phyloP scores from a whole-genome alignment of 2,113 vertebrate genomes.

The Misgurnus anguillicaudatus region DNA sequence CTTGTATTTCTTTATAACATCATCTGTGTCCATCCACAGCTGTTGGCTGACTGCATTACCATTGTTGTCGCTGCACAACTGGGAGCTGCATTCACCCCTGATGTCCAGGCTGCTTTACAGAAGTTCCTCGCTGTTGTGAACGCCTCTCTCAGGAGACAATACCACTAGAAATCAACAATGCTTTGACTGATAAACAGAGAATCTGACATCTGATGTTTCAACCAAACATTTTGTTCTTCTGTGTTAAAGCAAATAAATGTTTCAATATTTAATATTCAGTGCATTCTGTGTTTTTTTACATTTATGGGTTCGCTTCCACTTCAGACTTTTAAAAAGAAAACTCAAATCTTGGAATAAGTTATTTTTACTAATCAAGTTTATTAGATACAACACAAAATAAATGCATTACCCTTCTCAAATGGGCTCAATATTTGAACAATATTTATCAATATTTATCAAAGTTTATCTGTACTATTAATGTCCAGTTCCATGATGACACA shows the following conservation, averaged over 20 bases:
- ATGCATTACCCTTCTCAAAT: too few relatives aligned
- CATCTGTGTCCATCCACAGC: constrained; percentile 58
- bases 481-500: too few relatives aligned
- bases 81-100: constrained; percentile 62
- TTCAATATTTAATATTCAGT: not conserved
- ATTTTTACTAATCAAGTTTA: too few relatives aligned
- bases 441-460: too few relatives aligned
- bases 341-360: too few relatives aligned
- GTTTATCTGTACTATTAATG: too few relatives aligned
- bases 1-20: not conserved
- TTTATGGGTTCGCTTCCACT: not conserved
- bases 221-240: not conserved
- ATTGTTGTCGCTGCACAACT: constrained; percentile 65
- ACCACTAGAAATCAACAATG: constrained; percentile 33
- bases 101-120: constrained; percentile 69
- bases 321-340: not conserved
- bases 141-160: constrained; percentile 50
- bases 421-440: too few relatives aligned
- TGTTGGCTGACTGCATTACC: constrained; percentile 73
- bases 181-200: constrained; percentile 2
- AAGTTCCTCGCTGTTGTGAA: constrained; percentile 74
- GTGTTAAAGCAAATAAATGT: constrained; percentile 21
- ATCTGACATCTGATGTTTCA: not conserved
- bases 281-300: not conserved
- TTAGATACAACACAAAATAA: too few relatives aligned